Percentiles rank a stretch among this genome's conserved stretches.
Evolutionary conservation across 2,113 vertebrate genomes (phyloP).

Genomic region (Passer montanus): DNA sequence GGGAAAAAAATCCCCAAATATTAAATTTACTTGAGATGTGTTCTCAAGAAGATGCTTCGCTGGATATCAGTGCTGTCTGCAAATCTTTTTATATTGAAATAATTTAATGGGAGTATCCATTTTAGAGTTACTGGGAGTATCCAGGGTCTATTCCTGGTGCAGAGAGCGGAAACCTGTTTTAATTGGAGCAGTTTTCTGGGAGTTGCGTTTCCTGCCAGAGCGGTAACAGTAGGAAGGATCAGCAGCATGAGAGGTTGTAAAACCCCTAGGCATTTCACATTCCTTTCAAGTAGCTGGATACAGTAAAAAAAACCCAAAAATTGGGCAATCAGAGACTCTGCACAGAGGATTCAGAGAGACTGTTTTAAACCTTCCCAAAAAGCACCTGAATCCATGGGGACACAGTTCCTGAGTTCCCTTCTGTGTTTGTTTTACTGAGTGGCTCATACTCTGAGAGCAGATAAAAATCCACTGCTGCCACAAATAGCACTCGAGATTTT

Average conservation of each 20-base stretch:
- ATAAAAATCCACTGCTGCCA: not conserved
- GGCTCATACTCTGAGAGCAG: not conserved
- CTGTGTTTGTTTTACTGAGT: not conserved
- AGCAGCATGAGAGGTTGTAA: not conserved
- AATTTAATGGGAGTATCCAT: not conserved
- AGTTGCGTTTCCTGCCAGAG: not conserved
- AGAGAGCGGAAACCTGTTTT: not conserved
- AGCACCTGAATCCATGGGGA: not conserved
- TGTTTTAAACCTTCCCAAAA: rapidly evolving
- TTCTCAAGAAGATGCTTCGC: not conserved
- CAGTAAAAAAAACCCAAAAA: not conserved
- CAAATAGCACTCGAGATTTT: not conserved
- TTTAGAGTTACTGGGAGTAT: not conserved
- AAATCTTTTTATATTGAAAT: not conserved
- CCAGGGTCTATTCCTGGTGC: conserved; percentile 10
- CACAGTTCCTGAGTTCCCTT: not conserved
- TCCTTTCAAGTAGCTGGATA: not conserved
- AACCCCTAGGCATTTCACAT: not conserved
- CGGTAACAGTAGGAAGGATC: not conserved
- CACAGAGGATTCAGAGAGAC: rapidly evolving
- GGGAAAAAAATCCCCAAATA: rapidly evolving
- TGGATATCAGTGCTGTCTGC: not conserved
- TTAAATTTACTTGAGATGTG: not conserved
- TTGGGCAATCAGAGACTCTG: not conserved
- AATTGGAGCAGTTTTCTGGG: conserved; percentile 3